These are phyloP conservation scores for Nesidiocoris tenuis DNA, from an alignment of 2,888 invertebrate species.

Conservation along the genomic window DNA sequence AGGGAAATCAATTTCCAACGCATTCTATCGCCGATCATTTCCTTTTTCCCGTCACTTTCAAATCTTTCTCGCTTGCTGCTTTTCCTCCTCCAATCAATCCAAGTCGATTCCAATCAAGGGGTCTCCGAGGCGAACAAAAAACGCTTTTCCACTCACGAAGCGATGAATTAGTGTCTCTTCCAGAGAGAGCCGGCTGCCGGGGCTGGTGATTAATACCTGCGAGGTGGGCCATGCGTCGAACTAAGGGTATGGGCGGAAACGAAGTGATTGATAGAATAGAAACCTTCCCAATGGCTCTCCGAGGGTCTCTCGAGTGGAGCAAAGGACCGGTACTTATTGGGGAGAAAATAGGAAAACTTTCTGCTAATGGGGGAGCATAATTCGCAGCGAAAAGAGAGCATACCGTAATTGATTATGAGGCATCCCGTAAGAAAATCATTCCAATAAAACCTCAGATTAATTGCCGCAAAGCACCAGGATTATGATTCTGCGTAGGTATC, in stretches of 20 bases:
- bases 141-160: constrained; percentile 6
- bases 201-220: constrained; percentile 2
- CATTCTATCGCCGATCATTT: no score
- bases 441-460: no score
- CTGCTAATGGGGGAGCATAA: background rate
- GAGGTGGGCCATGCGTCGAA: background rate
- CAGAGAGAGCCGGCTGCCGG: constrained; percentile 13
- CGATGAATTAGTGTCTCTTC: constrained; percentile 42
- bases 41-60: no score
- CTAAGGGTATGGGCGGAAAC: background rate
- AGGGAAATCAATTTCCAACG: no score
- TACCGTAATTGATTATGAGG: no score
- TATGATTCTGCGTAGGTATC: no score
- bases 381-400: no score
- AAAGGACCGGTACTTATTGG: background rate
- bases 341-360: background rate
- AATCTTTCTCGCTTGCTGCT: no score
- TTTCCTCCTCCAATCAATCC: constrained; percentile 30
- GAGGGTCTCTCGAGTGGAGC: background rate
- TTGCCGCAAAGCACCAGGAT: no score
- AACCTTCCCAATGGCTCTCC: background rate
- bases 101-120: constrained; percentile 42
- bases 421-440: no score
- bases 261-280: constrained; percentile 4
- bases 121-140: constrained; percentile 29